These are phyloP conservation scores for Thera obeliscata DNA, from an alignment of 2,888 invertebrate species.

Conservation along the genomic window DNA sequence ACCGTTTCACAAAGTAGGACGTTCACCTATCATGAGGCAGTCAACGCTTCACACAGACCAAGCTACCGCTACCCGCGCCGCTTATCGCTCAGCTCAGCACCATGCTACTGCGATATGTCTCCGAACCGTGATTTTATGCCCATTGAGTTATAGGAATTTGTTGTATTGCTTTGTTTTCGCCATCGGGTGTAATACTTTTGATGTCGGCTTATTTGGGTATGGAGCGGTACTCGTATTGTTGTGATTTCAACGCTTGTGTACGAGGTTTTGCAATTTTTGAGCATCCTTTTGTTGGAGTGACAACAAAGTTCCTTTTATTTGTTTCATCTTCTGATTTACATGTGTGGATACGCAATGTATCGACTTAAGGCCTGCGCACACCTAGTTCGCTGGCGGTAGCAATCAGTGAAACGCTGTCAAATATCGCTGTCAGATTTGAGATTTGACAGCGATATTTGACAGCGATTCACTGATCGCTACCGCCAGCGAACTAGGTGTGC, in stretches of 20 bases:
- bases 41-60: background rate
- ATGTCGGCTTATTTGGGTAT: constrained; percentile 15
- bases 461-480: no score
- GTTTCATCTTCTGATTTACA: no score
- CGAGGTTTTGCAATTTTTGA: background rate
- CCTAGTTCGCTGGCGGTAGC: no score
- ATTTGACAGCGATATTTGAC: no score
- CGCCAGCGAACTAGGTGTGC: no score
- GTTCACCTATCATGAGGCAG: background rate
- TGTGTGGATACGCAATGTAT: no score
- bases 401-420: no score
- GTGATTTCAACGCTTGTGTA: constrained; percentile 5
- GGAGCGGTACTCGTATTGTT: constrained; percentile 2
- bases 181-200: constrained; percentile 18
- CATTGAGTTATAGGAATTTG: constrained; percentile 30
- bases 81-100: constrained; percentile 12
- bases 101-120: constrained; percentile 22
- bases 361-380: no score
- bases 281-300: background rate
- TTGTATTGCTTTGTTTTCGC: constrained; percentile 34
- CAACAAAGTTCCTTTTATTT: background rate
- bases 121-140: constrained; percentile 32
- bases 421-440: no score
- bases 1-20: no score
- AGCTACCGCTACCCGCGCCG: background rate